These are phyloP conservation scores for Myopa testacea DNA, from an alignment of 2,888 invertebrate species.

Conservation along the genomic window DNA sequence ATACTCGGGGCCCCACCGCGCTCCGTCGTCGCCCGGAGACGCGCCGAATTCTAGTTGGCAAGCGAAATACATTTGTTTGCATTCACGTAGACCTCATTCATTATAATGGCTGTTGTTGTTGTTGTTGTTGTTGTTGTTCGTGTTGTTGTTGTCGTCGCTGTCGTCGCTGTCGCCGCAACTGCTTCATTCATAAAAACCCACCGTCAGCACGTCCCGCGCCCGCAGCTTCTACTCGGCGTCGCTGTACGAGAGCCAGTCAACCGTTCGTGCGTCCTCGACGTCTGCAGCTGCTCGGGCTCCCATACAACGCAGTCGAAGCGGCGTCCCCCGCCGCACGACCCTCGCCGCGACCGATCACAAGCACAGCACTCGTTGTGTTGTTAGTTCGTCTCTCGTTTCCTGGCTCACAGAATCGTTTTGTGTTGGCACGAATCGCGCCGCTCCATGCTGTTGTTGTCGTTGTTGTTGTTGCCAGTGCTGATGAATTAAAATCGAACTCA, in stretches of 20 bases:
- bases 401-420: constrained; percentile 5
- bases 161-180: constrained; percentile 40
- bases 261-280: constrained; percentile 24
- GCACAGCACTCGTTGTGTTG: not conserved
- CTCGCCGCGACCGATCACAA: too few relatives aligned
- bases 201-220: constrained; percentile 24
- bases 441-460: not conserved
- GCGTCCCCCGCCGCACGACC: not conserved
- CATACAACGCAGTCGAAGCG: not conserved
- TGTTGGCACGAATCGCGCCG: constrained; percentile 19
- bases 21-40: not conserved
- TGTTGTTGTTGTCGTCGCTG: not conserved
- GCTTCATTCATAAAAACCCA: constrained; percentile 65
- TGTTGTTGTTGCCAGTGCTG: constrained; percentile 1
- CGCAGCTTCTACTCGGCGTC: not conserved
- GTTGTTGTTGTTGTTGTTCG: not conserved
- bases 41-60: constrained; percentile 37
- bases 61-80: constrained; percentile 48
- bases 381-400: not conserved
- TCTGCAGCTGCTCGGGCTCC: constrained; percentile 20
- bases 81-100: constrained; percentile 52
- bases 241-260: not conserved
- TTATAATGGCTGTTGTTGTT: constrained; percentile 37
- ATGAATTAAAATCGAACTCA: constrained; percentile 33
- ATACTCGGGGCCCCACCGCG: not conserved